Evolutionary conservation across 2,888 invertebrate genomes (phyloP).

Genomic region (Pseudococcus viburni): DNA sequence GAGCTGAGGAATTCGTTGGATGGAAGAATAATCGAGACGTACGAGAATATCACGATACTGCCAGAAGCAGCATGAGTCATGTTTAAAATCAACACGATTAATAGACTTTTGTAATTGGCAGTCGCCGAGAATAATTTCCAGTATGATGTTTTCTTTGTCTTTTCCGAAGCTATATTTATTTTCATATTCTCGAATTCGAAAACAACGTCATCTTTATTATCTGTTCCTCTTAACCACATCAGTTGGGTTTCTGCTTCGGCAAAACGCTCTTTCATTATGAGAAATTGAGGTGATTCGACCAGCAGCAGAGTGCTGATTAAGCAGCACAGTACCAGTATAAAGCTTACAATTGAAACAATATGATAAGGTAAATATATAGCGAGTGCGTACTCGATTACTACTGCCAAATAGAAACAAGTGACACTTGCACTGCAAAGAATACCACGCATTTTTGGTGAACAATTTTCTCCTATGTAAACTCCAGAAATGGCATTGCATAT

Average conservation of each 20-base stretch:
- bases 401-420: background rate
- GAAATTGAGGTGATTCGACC: conserved; percentile 11
- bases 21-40: background rate
- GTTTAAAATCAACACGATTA: background rate
- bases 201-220: background rate
- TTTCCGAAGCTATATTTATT: background rate
- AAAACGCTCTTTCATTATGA: background rate
- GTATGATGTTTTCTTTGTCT: background rate
- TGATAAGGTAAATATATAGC: background rate
- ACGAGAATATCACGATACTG: background rate
- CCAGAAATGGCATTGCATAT: background rate
- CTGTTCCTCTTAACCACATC: background rate
- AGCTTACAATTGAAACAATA: background rate
- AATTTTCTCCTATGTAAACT: conserved; percentile 50
- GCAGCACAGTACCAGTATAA: background rate
- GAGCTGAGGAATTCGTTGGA: background rate
- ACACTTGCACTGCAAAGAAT: background rate
- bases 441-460: conserved; percentile 27
- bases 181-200: conserved; percentile 9
- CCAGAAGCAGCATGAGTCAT: background rate
- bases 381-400: background rate
- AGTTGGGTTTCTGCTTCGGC: background rate
- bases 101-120: background rate
- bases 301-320: background rate
- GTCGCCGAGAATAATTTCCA: background rate